Percentiles rank a stretch among this genome's conserved stretches.
Conservation (phyloP, 2,113 vertebrate species). For the Psilopogon haemacephalus region DNA sequence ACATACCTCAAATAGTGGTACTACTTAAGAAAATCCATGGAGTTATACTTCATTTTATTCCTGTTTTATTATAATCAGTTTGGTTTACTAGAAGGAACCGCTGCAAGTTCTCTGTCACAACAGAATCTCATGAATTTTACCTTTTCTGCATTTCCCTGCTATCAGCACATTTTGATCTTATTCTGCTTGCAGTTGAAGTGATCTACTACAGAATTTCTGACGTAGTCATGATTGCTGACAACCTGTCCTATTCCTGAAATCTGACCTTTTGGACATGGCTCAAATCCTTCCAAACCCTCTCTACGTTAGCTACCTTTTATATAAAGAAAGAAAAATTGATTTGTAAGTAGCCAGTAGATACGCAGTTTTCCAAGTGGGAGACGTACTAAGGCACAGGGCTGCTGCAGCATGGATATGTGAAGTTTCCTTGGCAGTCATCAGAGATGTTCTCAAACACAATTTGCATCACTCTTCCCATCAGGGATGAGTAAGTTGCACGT, state of each 20-base stretch:
- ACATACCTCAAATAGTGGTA: not conserved
- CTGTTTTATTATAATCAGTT: not conserved
- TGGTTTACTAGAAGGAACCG: not conserved
- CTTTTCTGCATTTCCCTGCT: not conserved
- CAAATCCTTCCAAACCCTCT: not conserved
- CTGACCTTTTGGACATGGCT: not conserved
- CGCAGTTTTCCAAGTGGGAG: not conserved
- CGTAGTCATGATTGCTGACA: not conserved
- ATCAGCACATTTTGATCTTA: not conserved
- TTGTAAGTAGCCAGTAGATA: not conserved
- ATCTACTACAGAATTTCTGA: not conserved
- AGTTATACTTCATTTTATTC: not conserved
- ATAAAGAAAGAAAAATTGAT: not conserved
- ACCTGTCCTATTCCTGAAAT: not conserved
- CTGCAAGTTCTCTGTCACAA: not conserved
- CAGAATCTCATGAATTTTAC: not conserved
- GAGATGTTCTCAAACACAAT: not conserved
- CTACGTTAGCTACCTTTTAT: not conserved
- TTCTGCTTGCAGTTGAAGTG: not conserved
- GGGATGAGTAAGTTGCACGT: not conserved
- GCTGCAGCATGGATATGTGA: not conserved
- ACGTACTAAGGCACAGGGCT: not conserved
- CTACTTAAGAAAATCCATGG: not conserved
- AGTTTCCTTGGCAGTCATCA: not conserved
- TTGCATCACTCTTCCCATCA: not conserved